These are phyloP conservation scores for Brachyistius frenatus DNA, from an alignment of 2,113 vertebrate species.

Conservation along the genomic window DNA sequence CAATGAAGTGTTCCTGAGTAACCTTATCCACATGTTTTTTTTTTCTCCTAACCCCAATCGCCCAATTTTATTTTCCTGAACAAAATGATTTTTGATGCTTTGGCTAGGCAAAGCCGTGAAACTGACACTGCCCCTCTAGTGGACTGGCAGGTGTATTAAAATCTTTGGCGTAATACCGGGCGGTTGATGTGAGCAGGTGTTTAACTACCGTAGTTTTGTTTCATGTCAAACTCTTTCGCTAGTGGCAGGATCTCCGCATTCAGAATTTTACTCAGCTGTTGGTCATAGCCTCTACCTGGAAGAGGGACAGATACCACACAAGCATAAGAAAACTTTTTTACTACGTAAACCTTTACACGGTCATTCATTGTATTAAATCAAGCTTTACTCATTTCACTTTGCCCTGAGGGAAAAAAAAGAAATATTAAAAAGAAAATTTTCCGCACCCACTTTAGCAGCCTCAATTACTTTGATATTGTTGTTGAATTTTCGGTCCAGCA, in stretches of 20 bases:
- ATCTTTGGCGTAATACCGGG: no score
- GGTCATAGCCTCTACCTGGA: slow-evolving; percentile 73
- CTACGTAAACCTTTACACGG: neutral
- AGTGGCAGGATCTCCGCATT: slow-evolving; percentile 67
- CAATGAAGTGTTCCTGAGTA: no score
- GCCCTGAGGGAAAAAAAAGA: no score
- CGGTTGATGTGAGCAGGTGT: slow-evolving; percentile 19
- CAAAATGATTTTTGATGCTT: no score
- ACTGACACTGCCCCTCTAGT: no score
- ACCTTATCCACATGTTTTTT: no score
- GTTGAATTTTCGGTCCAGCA: slow-evolving; percentile 73
- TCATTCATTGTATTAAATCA: neutral
- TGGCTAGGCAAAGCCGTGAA: no score
- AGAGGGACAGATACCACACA: slow-evolving; percentile 23
- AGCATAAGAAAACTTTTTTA: neutral
- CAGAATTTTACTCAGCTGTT: slow-evolving; percentile 73
- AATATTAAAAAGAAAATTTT: neutral
- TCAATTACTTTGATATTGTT: slow-evolving; percentile 62
- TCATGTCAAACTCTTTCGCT: slow-evolving; percentile 69
- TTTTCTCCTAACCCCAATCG: no score
- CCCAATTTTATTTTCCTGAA: no score
- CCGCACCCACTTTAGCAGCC: slow-evolving; percentile 81
- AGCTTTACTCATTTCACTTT: neutral
- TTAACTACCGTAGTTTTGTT: slow-evolving; percentile 67
- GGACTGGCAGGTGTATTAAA: no score